Base-by-base conservation (phyloP, 2,113 vertebrate genomes). In the Sus scrofa region DNA sequence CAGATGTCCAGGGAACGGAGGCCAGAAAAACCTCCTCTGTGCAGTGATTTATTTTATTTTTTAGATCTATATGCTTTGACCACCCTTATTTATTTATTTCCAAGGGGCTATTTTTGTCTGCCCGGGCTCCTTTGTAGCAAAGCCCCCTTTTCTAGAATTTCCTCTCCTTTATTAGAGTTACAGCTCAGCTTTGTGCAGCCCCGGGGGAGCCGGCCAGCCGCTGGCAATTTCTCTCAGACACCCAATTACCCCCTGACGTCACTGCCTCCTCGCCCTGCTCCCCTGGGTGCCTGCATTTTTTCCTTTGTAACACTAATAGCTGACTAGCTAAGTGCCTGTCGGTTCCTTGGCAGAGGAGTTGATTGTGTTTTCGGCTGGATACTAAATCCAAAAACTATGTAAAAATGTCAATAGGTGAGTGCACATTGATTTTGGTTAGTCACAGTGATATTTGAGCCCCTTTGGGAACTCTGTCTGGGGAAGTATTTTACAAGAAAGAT, bases 211-310 rank as follows among this genome's bases (percentile, higher is more conserved):
- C 98, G 99, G 99, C 99, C 99, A 99, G 99, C 99, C 99, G 98
- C 99, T 99, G 99, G 99, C 99, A 99, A 99, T 99, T 99, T 99
- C 99, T 99, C 99, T 99, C 99, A 99, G 99, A 99, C 99, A 99
- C 99, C 98, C 99, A 99, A 99, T 99, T 99, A 98, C 99, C 99
- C 97, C 99, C 99, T 99, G 99, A 99, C 99, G 99, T 99, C 99
- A 99, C 99, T 98, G 99, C 99, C 98, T 99, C 99, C 99, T 98
- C 98, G 99, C 99, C 99, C 99, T 98, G 99, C 99, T 99, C 99
- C 99, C 99, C 99, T 99, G 99, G 99, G 99, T 99, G 99, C 99
- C 98, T 98, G 98, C 99, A 99, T 99, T 99, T 99, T 98, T 98
- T 98, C 99, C 98, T 99, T 98, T 98, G 99, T 99, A 99, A 98